Conservation (phyloP, 1,140 invertebrate species). For the Cydia fagiglandana region DNA sequence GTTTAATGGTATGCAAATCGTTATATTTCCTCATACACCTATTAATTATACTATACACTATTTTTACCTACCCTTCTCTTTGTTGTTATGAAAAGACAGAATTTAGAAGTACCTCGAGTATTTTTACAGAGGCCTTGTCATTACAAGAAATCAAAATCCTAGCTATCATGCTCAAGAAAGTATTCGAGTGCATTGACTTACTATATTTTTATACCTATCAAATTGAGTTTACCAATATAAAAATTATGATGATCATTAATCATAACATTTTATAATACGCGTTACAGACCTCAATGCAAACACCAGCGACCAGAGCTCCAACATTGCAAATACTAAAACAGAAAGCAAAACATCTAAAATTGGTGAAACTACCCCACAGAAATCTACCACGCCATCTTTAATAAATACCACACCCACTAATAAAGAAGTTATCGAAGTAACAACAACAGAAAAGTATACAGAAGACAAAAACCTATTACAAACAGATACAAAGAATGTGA, state of each 20-base stretch:
- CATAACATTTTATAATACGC: neutral
- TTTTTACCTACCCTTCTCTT: too few species aligned
- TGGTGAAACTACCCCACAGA: neutral
- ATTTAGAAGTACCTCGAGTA: too few species aligned
- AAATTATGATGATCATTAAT: too few species aligned
- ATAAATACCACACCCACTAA: constrained; percentile 20
- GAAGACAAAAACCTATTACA: neutral
- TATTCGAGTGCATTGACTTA: too few species aligned
- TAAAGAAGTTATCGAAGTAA: neutral
- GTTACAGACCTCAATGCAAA: neutral
- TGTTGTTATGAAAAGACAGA: too few species aligned
- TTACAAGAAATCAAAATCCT: too few species aligned
- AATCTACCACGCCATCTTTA: neutral
- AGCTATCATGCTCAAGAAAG: too few species aligned
- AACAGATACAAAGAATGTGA: neutral
- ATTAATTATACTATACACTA: too few species aligned
- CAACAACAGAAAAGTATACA: constrained; percentile 37
- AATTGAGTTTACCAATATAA: too few species aligned
- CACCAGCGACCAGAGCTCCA: neutral
- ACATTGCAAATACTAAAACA: neutral
- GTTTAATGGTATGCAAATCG: constrained; percentile 62
- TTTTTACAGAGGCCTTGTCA: too few species aligned
- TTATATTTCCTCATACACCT: too few species aligned
- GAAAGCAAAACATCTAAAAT: neutral
- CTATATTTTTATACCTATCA: too few species aligned